Base-by-base conservation (phyloP, 2,113 vertebrate genomes). In the Oreochromis niloticus region DNA sequence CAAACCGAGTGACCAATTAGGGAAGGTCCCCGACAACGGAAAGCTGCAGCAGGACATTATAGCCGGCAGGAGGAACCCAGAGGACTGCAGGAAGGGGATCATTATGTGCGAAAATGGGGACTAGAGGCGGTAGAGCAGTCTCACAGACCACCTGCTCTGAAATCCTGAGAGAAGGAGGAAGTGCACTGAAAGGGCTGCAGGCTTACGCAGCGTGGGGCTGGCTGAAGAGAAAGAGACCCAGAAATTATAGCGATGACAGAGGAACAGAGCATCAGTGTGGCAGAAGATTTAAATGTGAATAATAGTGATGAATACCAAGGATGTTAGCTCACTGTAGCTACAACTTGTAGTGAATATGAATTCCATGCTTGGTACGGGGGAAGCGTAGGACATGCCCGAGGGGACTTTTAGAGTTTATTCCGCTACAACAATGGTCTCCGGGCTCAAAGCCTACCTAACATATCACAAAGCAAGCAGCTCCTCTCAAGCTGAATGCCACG, bases 1-100 rank as follows among this genome's bases (percentile, higher is more conserved):
- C 86, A 90, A 82, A 89, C 43, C 3, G 22, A 93, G 71, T 80
- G 80, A 86, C 90, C 92, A 92, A 94, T 94, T 91, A 92, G 63
- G 56, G 36, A 32, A 68, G 61, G 82, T 32, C 73, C 39, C 73
- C 30, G 71, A 82, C 86, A 82, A 83, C 1, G 16, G 55, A 14
- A 88, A 39, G 43, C 86, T 56, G 81, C 52, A 78, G 52, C 71
- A 54, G 80, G 89, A 63, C 56, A 83, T 80, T 84, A 39, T 24
- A 55, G 39, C 56, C 46, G 86, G 80, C 85, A 88, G 79, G 50
- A 16, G 27, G 79, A 85, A 17, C 87, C 71, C 81, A 56, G 83
- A 88, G 63, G 57, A 91, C 50, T 79, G 46, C 50, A 83, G 46
- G 55, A 86, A 59, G 39, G 32, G 85, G 66, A 84, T 91, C 86